Evolutionary conservation across 2,113 vertebrate species (phyloP).

Genomic region (Epinephelus fuscoguttatus): DNA sequence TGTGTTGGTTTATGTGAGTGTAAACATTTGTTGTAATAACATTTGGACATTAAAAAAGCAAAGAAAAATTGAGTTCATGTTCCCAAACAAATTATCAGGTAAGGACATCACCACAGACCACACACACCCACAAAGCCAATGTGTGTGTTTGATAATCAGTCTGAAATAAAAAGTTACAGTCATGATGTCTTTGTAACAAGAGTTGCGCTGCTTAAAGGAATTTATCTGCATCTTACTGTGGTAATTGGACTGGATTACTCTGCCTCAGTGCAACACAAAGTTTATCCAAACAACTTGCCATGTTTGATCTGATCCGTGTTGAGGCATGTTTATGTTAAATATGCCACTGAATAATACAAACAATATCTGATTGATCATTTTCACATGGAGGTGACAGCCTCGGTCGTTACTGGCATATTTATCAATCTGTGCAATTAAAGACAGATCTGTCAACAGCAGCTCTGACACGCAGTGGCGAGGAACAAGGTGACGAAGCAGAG

Average conservation of each 20-base stretch:
- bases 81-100: background rate
- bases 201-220: background rate
- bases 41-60: no score
- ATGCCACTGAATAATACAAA: background rate
- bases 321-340: background rate
- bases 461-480: no score
- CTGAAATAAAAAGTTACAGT: background rate
- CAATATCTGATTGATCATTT: background rate
- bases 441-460: background rate
- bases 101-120: background rate
- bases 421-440: background rate
- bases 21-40: no score
- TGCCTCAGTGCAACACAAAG: background rate
- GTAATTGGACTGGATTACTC: background rate
- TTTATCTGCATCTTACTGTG: background rate
- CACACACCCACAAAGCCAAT: background rate
- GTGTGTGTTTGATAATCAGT: background rate
- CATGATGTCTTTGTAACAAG: background rate
- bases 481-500: conserved; percentile 27
- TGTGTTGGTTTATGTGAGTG: no score
- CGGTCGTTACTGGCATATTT: background rate
- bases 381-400: no score
- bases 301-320: background rate
- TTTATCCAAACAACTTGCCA: background rate
- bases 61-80: no score